Percentiles rank a stretch among this genome's conserved stretches.
These are phyloP conservation scores for Gambusia yucatana DNA, from an alignment of 2,797 vertebrate species.

Conservation along the genomic window DNA sequence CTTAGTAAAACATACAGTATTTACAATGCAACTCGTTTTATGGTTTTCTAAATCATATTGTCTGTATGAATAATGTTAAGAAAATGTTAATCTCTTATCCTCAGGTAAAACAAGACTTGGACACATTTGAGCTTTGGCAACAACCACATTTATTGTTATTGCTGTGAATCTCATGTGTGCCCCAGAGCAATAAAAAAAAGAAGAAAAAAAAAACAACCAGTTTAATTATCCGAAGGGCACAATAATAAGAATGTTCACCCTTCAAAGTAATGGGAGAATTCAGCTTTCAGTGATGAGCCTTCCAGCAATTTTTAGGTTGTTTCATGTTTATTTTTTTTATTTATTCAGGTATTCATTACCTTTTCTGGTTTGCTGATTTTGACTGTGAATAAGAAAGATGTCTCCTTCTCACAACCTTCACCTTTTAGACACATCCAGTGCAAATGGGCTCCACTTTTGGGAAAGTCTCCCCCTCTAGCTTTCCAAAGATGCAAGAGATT, in stretches of 20 bases:
- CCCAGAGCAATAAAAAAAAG: neutral
- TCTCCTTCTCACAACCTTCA: slow-evolving; percentile 70
- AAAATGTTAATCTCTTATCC: neutral
- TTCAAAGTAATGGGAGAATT: slow-evolving; percentile 36
- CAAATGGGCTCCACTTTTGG: slow-evolving; percentile 59
- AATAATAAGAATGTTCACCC: slow-evolving; percentile 15
- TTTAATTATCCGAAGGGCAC: slow-evolving; percentile 21
- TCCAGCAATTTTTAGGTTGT: slow-evolving; percentile 18
- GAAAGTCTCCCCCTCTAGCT: slow-evolving; percentile 58
- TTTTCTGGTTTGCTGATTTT: slow-evolving; percentile 34
- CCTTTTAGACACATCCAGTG: slow-evolving; percentile 48
- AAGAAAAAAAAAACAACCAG: neutral
- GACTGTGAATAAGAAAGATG: slow-evolving; percentile 44
- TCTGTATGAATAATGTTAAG: neutral
- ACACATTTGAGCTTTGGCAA: neutral
- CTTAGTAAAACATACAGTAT: neutral
- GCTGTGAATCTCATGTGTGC: neutral
- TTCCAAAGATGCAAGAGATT: slow-evolving; percentile 72
- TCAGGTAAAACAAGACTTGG: neutral
- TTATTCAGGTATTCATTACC: slow-evolving; percentile 40
- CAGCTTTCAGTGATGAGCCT: slow-evolving; percentile 22
- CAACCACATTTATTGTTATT: neutral
- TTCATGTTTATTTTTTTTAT: slow-evolving; percentile 32
- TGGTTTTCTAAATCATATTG: neutral
- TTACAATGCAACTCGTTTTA: neutral